Evolutionary conservation across 2,113 vertebrate species (phyloP), one percentile per base, ranked within the genome.

Genomic region (Cardinalis cardinalis): DNA sequence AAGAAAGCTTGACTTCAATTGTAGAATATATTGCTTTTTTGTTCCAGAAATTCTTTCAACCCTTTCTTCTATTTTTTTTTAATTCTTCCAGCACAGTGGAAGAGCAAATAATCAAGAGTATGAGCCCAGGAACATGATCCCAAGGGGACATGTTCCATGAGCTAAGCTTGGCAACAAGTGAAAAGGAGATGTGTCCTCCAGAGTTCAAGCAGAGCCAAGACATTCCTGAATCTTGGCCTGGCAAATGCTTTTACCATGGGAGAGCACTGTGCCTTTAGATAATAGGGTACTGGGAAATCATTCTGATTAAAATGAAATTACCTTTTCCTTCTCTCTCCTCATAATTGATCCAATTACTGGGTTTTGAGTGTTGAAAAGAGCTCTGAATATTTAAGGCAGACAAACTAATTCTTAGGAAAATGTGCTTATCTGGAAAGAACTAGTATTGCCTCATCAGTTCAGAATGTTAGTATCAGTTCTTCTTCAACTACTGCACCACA

Each of bases 291-390:
- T 63, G 46, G 28, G 68, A 56, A 93, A 84, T 86, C 24, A 70
- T 66, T 93, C 21, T 64, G n/a, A 74, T 84, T 49, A 70, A 90
- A 92, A 88, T 79, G 17, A 86, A 89, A 69, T 89, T 71, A 79
- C 17, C 18, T 88, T 88, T 80, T 74, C 38, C 24, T 41, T 75
- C 34, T 77, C 31, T 77, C 88, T 84, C 25, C 41, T 84, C 32
- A 68, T 84, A 92, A 89, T 49, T 89, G 58, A 90, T 89, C 21
- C n/a, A 87, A 16, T 93, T 81, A 59, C 25, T 64, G 19, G 8
- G 2, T 84, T 88, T 74, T 70, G 48, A 52, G 4, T 46, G 8
- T 14, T 81, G 58, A 90, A 83, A 88, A 63, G 17, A 63, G 31
- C 26, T 80, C 36, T 56, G 36, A 87, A 60, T 81, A 59, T 68